These are phyloP conservation scores for Brachyalestes nurse DNA, from an alignment of 2,797 vertebrate species.

Conservation along the genomic window DNA sequence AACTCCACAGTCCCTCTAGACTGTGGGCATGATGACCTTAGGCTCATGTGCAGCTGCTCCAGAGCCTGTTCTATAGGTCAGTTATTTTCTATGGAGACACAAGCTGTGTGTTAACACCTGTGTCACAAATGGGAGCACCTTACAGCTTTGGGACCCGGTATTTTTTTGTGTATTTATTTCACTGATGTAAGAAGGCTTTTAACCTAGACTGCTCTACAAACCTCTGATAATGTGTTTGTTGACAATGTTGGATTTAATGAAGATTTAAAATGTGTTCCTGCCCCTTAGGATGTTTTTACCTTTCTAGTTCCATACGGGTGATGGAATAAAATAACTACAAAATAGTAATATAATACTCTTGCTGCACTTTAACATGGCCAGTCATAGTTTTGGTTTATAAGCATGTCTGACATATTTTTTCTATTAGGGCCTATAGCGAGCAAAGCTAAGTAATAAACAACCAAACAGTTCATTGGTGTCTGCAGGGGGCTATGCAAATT, in stretches of 20 bases:
- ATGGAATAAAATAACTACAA: not conserved
- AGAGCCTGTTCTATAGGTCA: too few relatives aligned
- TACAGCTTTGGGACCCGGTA: not conserved
- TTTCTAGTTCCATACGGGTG: not conserved
- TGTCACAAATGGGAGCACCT: too few relatives aligned
- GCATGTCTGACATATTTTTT: not conserved
- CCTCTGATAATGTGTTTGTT: too few relatives aligned
- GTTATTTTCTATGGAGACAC: too few relatives aligned
- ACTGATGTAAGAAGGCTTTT: not conserved
- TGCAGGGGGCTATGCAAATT: conserved; percentile 7
- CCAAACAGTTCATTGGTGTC: not conserved
- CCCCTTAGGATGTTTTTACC: not conserved
- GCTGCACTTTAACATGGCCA: not conserved
- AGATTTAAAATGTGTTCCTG: not conserved
- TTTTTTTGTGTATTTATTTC: not conserved
- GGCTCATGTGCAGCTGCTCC: too few relatives aligned
- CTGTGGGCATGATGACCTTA: too few relatives aligned
- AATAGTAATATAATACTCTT: not conserved
- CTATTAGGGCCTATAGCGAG: not conserved
- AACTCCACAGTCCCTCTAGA: too few relatives aligned
- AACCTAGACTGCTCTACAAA: not conserved
- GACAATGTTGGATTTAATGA: too few relatives aligned
- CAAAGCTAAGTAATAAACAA: not conserved
- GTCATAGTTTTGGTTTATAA: not conserved
- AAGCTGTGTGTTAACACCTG: too few relatives aligned